Percentiles rank a stretch among this genome's conserved stretches.
Conservation (phyloP, 2,113 vertebrate genomes). For the Bucco capensis region DNA sequence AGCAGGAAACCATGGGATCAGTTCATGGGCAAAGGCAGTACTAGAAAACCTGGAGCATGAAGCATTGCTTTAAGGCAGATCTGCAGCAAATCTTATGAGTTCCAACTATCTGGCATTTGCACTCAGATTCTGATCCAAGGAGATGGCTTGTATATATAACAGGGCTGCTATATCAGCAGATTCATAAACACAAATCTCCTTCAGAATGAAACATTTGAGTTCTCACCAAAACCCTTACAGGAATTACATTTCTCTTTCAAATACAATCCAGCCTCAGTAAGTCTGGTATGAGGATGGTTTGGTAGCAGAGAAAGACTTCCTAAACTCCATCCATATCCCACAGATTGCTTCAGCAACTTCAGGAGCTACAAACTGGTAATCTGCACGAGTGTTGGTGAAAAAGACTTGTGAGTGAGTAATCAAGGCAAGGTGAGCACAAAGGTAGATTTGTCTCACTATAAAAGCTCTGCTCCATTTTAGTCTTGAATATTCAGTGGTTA, state of each 20-base stretch:
- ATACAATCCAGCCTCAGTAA: neutral
- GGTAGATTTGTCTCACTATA: neutral
- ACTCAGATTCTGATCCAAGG: neutral
- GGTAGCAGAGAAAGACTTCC: neutral
- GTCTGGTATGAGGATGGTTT: neutral
- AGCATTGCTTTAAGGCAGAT: neutral
- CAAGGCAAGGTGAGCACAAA: neutral
- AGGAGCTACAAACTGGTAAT: neutral
- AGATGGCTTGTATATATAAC: neutral
- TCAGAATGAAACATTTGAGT: neutral
- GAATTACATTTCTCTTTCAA: neutral
- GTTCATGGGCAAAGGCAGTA: neutral
- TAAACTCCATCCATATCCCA: neutral
- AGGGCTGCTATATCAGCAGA: neutral
- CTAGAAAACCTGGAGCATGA: neutral
- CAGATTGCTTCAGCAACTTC: neutral
- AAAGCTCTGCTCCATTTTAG: neutral
- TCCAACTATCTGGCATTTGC: neutral
- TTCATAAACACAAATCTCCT: slow-evolving; percentile 24
- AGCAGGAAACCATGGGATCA: neutral
- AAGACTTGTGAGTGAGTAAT: neutral
- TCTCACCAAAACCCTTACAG: neutral
- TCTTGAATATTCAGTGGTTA: neutral
- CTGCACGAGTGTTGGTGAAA: neutral
- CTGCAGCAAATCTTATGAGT: neutral